phyloP scores from a whole-genome alignment of 2,113 vertebrate genomes.

The Grus americana region DNA sequence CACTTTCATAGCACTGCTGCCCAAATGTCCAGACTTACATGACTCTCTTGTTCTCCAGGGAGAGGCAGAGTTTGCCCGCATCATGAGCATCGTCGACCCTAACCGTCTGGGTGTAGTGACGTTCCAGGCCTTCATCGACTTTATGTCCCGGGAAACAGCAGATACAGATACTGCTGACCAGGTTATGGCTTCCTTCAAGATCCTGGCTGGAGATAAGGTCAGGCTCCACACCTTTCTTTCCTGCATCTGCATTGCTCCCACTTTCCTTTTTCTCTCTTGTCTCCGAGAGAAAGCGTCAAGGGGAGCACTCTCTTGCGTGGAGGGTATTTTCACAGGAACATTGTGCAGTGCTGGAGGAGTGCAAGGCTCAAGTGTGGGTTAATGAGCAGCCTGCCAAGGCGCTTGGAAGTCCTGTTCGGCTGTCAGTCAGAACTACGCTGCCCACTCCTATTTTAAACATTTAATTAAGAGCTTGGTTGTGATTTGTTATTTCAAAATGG shows the following conservation, averaged over 20 bases:
- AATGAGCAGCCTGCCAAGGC: background rate
- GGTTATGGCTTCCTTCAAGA: constrained; percentile 98
- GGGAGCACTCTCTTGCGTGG: background rate
- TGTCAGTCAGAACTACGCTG: constrained; percentile 28
- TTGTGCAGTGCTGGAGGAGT: background rate
- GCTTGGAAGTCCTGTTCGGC: background rate
- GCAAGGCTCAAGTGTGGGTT: background rate
- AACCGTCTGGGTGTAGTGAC: constrained; percentile 94
- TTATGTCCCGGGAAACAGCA: constrained; percentile 97
- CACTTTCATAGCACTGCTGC: background rate
- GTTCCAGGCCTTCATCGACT: constrained; percentile 98
- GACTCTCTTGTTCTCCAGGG: constrained; percentile 79
- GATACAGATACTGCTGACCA: constrained; percentile 98
- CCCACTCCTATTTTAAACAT: constrained; percentile 25
- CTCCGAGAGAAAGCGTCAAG: background rate
- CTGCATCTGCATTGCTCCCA: background rate
- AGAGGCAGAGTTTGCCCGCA: constrained; percentile 96
- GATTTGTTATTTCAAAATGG: constrained; percentile 15
- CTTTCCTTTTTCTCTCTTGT: background rate
- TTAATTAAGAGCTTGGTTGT: background rate
- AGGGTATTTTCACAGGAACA: constrained; percentile 7
- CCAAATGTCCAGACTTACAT: background rate
- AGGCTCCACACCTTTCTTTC: background rate
- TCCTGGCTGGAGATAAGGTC: constrained; percentile 98
- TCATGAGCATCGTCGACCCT: constrained; percentile 99